Evolutionary conservation across 1,140 invertebrate genomes (phyloP).

Genomic region (Lucilia cuprina): DNA sequence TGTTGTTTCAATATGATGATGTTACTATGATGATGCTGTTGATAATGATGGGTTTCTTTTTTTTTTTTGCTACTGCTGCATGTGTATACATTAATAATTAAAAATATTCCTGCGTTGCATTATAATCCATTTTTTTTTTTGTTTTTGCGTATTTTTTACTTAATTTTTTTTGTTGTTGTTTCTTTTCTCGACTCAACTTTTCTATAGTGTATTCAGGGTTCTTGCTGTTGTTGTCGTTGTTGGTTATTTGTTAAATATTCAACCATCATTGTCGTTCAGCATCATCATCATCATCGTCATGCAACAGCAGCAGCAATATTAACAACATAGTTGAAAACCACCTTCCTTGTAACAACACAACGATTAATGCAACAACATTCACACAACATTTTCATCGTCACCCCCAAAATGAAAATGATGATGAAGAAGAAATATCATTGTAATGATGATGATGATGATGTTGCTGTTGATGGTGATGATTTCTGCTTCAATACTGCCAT

Average conservation of each 20-base stretch:
- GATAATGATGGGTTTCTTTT: no score
- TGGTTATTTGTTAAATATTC: constrained; percentile 33
- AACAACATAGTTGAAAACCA: background rate
- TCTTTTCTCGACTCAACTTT: constrained; percentile 2
- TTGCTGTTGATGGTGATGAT: constrained; percentile 2
- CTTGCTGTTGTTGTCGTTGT: background rate
- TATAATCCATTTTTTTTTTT: constrained; percentile 36
- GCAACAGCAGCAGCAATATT: background rate
- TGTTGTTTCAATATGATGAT: constrained; percentile 19
- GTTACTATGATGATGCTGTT: background rate
- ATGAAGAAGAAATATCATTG: background rate
- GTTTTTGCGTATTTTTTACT: constrained; percentile 15
- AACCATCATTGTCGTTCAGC: constrained; percentile 6
- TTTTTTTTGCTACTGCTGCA: constrained; percentile 2
- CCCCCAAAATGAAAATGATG: background rate
- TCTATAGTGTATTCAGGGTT: background rate
- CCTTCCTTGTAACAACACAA: background rate
- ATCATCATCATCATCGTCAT: background rate
- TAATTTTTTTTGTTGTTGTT: constrained; percentile 34
- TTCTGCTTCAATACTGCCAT: constrained; percentile 29
- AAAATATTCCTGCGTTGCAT: constrained; percentile 40
- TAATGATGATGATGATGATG: background rate
- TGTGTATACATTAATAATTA: constrained; percentile 41
- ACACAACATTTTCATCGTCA: background rate
- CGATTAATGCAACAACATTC: background rate